Base-by-base conservation (phyloP, 1,140 invertebrate genomes). In the Bombus huntii region DNA sequence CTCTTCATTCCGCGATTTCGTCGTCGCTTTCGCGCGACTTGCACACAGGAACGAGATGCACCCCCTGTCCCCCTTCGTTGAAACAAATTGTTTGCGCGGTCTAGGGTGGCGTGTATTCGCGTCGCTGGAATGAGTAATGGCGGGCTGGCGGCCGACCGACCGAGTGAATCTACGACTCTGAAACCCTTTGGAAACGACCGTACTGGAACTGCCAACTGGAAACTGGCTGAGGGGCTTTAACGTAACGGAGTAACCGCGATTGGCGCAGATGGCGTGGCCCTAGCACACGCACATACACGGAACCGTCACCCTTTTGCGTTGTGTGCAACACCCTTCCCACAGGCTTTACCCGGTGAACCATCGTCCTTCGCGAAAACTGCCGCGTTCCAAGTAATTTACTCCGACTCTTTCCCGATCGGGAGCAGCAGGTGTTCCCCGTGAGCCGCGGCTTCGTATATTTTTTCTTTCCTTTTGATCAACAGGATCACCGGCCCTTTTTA, bases 101-200 rank as follows among this genome's bases (percentile, higher is more conserved):
- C 85, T 87, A 79, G 87, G 86, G 83, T 89, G 90, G 85, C 86
- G 80, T 85, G 76, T 83, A 86, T 71, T 87, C 86, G 82, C 88
- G 87, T 86, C 87, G 85, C 86, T 82, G 87, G 91, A 91, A 92
- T 94, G 93, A 94, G 89, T 94, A 93, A 94, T 94, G 91, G 91
- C 87, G 80, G 86, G 81, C 66, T 59, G 87, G 81, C 88, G 85
- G 79, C 88, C 88, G 89, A 90, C 89, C 88, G 89, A 89, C 89
- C 89, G 91, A 88, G 88, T 88, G 86, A 89, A 89, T 91, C 88
- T 91, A 86, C 89, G 87, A 90, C 86, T 92, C 90, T 87, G 90
- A 90, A 92, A 75, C 87, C 86, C 88, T 65, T 71, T 87, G 87
- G 89, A 92, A 92, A 85, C 83, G 83, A 85, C 89, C 88, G 90